Evolutionary conservation across 2,888 invertebrate genomes (phyloP), one percentile per base, ranked within the genome.

Genomic region (Cremastobaeus sp.): DNA sequence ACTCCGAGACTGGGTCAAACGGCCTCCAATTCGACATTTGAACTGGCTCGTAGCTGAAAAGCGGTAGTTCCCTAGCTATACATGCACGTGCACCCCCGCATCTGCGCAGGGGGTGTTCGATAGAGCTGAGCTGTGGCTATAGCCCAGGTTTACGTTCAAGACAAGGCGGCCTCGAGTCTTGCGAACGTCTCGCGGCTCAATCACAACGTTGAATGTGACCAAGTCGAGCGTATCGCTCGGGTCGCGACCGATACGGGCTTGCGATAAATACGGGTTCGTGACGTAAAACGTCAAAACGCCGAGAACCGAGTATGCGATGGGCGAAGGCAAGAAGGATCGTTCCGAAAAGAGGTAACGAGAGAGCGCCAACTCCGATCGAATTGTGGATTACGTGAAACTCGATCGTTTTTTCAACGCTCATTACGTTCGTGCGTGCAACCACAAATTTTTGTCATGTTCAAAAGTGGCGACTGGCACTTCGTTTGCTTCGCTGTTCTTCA

Each of bases 271-370:
- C 18, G 37, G 47, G 28, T 52, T 55, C 45, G 54, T 30, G 57
- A 34, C 55, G 60, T 52, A 12, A 65, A 54, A 68, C 60, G 69
- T 59, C 45, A 69, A 71, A 68, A 73, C 76, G 77, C 71, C 76
- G 62, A 76, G 54, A 50, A 43, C 25, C 77, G 57, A 85, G 76
- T 81, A 86, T 86, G 86, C 86, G 72, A 87, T 87, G 87, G 87
- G 84, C 64, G 86, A 86, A 75, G 82, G 84, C 62, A 85, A 81
- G 78, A 82, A 79, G 71, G 85, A 86, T 52, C 83, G 83, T 79
- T 81, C 82, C 52, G 79, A 80, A 52, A 84, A 84, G 82, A 85
- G 86, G 87, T 87, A 82, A 81, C 21, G 39, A 28, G 35, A 73
- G 43, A 55, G 34, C 54, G 18, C 18, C n/a, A 12, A 28, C 34